Base-by-base conservation (phyloP, 2,888 invertebrate species). In the Corbicula japonica region DNA sequence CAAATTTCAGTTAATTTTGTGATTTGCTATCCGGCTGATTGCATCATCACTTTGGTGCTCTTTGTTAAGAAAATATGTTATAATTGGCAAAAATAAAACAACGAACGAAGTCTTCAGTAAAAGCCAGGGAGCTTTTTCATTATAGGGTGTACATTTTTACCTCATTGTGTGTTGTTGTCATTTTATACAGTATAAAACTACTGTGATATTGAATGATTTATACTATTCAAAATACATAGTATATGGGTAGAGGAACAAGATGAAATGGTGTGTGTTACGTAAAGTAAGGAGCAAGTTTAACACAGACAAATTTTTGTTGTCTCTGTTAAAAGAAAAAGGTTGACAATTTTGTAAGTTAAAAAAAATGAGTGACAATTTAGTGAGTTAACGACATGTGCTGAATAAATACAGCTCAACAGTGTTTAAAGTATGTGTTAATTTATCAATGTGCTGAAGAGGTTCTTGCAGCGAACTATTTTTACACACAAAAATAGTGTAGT, bases 131-230 rank as follows among this genome's bases (percentile, higher is more conserved):
- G 48, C 21, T 48, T 5, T 3, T 28, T 26, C 18, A 6, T 5
- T 23, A 8, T 10, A 10, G 5, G 23, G 52, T 52, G 23, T 23
- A 26, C 2, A 26, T 52, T n/a, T 35, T 35, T 58, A 58, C 58
- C 54, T 58, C 34, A 15, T 58, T 41, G 41, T 41, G 41, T 41
- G 4, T n/a, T 58, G 10, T 58, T 58, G 23, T 58, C 21, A 21
- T 10, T 23, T 34, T 8, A n/a, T 28, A 34, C 35, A 35, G 21
- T 58, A 21, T 15, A 18, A 21, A 8, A 21, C 5, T 21, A 58
- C 58, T 58, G 58, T 58, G 58, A 58, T 58, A 58, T 58, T 38
- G 28, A 28, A 58, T 58, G 58, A n/a, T 58, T 58, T 58, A 35
- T 34, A 8, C 21, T 35, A 26, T 21, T 58, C 34, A 23, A 35